A percentile compares a stretch with the other conserved stretches of the same genome.
These are phyloP conservation scores for Ommatoiulus sabulosus DNA, from an alignment of 2,888 invertebrate species.

Conservation along the genomic window DNA sequence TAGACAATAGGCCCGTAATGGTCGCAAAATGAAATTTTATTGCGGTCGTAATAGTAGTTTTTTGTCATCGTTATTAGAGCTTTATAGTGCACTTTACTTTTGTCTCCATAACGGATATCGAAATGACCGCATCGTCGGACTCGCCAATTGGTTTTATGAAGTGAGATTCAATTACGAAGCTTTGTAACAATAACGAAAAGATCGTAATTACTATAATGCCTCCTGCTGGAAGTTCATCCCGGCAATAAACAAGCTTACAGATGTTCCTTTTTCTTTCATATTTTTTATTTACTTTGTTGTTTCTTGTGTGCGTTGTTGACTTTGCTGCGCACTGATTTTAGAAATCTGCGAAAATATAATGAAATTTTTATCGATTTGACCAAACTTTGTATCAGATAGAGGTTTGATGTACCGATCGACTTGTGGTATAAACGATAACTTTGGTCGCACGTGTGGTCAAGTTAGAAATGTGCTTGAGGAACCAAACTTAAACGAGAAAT, in stretches of 20 bases:
- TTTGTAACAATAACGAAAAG: neutral
- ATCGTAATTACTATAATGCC: neutral
- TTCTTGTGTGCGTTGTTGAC: neutral
- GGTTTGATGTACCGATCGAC: no score
- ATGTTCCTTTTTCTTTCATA: neutral
- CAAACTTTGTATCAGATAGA: no score
- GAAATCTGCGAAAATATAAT: no score
- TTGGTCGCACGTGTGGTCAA: neutral
- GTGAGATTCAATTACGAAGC: slow-evolving; percentile 28
- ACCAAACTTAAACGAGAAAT: neutral
- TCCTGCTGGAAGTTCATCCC: neutral
- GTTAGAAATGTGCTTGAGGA: neutral
- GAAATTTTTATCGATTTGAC: neutral
- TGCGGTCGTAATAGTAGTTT: neutral
- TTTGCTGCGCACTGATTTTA: neutral
- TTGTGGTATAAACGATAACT: no score
- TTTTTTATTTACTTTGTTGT: neutral
- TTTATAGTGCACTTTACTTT: slow-evolving; percentile 38
- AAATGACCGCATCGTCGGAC: slow-evolving; percentile 12
- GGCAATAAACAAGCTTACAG: neutral
- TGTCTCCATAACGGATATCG: neutral
- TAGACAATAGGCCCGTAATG: neutral
- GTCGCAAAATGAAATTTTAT: slow-evolving; percentile 23
- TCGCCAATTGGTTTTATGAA: neutral
- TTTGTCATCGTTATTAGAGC: neutral